These are phyloP conservation scores for Mythimna impura DNA, from an alignment of 2,888 invertebrate genomes.

Conservation along the genomic window DNA sequence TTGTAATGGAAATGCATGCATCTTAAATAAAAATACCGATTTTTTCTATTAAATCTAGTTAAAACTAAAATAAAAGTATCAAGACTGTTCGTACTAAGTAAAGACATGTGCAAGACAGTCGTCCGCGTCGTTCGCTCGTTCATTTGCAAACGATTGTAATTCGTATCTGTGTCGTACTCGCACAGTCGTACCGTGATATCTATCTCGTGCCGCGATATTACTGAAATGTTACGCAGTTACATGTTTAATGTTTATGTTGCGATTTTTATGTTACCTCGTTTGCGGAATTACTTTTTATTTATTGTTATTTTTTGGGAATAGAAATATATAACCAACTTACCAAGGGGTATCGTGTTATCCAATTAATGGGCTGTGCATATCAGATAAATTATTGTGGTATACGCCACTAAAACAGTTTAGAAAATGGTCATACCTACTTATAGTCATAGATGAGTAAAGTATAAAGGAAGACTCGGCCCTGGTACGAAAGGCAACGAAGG, in stretches of 20 bases:
- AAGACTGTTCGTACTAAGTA: conserved; percentile 63
- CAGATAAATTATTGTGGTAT: too few relatives aligned
- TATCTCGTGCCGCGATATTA: conserved; percentile 51
- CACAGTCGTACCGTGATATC: conserved; percentile 32
- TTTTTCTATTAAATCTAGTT: background rate
- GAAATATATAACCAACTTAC: background rate
- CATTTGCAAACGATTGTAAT: conserved; percentile 87
- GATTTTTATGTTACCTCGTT: conserved; percentile 56
- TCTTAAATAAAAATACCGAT: too few relatives aligned
- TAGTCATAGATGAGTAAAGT: background rate
- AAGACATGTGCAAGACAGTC: conserved; percentile 86
- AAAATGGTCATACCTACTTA: background rate
- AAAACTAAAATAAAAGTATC: conserved; percentile 70
- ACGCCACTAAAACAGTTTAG: background rate
- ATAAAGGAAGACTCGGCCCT: too few relatives aligned
- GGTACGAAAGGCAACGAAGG: too few relatives aligned
- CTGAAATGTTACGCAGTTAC: conserved; percentile 61
- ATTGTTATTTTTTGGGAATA: conserved; percentile 25
- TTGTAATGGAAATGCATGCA: background rate
- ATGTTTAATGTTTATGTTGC: conserved; percentile 50
- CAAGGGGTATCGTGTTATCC: too few relatives aligned
- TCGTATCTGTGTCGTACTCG: conserved; percentile 65
- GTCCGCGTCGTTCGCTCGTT: conserved; percentile 76
- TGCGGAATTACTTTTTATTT: conserved; percentile 45
- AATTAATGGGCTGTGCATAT: background rate